A percentile compares a stretch with the other conserved stretches of the same genome.
Conservation (phyloP, 2,797 vertebrate species). For the Enteromius radiatus region DNA sequence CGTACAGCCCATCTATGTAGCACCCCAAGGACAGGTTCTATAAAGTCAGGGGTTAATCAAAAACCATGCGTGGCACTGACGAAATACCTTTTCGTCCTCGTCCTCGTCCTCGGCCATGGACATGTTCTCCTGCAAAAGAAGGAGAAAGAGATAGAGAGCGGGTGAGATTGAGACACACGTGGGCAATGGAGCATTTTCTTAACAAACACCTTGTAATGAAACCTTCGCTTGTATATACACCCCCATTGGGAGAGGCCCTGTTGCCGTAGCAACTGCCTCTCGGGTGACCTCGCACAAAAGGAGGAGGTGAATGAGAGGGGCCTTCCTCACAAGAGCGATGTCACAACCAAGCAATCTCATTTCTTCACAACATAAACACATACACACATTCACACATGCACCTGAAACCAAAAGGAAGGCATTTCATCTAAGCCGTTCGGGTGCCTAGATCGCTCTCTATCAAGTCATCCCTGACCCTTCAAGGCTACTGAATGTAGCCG, state of each 20-base stretch:
- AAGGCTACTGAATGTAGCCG: conserved; percentile 70
- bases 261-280: conserved; percentile 84
- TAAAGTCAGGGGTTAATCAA: conserved; percentile 52
- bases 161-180: conserved; percentile 69
- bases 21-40: conserved; percentile 31
- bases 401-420: conserved; percentile 59
- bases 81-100: conserved; percentile 94
- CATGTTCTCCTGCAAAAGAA: conserved; percentile 84
- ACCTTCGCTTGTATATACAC: conserved; percentile 82
- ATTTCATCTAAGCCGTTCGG: conserved; percentile 78
- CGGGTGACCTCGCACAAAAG: conserved; percentile 84
- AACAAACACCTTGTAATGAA: conserved; percentile 85
- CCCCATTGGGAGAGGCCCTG: conserved; percentile 83
- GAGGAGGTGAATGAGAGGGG: conserved; percentile 79
- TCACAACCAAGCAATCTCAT: conserved; percentile 84
- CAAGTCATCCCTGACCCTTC: conserved; percentile 77
- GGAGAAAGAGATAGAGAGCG: conserved; percentile 70
- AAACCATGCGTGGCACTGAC: conserved; percentile 35
- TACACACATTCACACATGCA: conserved; percentile 39
- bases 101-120: conserved; percentile 90
- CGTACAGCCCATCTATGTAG: not conserved
- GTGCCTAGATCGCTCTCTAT: conserved; percentile 81
- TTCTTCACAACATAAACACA: conserved; percentile 77
- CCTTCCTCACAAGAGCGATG: conserved; percentile 80
- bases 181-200: conserved; percentile 78